Base-by-base conservation (phyloP, 2,888 invertebrate species). In the Hydroisotoma schaefferi region DNA sequence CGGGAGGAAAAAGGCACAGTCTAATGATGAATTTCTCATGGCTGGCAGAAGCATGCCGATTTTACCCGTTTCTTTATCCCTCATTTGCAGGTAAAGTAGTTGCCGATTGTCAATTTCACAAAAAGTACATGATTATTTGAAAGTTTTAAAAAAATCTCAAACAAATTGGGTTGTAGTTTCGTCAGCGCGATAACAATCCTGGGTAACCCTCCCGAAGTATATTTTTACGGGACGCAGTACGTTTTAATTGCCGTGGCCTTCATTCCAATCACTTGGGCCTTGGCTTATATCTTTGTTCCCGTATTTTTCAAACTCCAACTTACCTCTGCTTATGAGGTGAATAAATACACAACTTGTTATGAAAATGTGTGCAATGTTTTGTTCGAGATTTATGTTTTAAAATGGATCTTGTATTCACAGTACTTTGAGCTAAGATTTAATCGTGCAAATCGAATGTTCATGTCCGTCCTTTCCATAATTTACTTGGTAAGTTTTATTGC, bases 201-300 rank as follows among this genome's bases (percentile, higher is more conserved):
- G 2, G 20, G 49, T 26, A 51, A 57, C 37, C 57, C 57, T 40
- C 43, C 26, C 5, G 52, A 58, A 37, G 38, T 58, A 29, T 58
- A 58, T 68, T 73, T 75, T 46, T 79, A 75, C 62, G 80, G 81
- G 12, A 77, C 79, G 1, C 77, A 78, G 59, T 76, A 76, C 60
- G 59, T 72, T 63, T 59, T 71, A 33, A 68, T 74, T 49, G 57
- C 59, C n/a, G 26, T 61, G 23, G 43, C 37, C 6, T 78, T 76
- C 69, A 73, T 76, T 26, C 72, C 71, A 18, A 48, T 78, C 18
- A 74, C 75, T 20, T 75, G 76, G 62, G 37, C 29, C 25, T 70
- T 80, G 15, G 77, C 77, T 1, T 77, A 78, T 60, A 66, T 77
- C 22, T 78, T 78, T 68, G 70, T 79, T 28, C 79, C 79, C 0